Conservation (phyloP, 2,888 invertebrate species). For the Parnassius glacialis region DNA sequence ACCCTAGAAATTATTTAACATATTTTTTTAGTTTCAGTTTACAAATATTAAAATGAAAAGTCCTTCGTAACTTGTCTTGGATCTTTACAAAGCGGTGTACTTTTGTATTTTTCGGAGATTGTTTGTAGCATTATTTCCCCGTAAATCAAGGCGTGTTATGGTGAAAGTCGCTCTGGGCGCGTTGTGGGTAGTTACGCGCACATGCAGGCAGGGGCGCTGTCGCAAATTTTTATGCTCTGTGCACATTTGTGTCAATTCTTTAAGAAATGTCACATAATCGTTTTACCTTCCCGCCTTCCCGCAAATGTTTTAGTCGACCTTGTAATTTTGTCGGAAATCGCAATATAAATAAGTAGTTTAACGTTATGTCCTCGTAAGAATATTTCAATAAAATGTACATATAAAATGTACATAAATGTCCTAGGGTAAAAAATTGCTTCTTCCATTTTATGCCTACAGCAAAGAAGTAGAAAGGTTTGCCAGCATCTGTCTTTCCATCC, state of each 20-base stretch:
- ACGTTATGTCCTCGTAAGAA: too few relatives aligned
- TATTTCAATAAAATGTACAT: too few relatives aligned
- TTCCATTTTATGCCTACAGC: too few relatives aligned
- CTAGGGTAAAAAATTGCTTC: too few relatives aligned
- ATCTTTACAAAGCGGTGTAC: too few relatives aligned
- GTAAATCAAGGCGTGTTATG: neutral
- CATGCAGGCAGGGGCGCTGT: conserved; percentile 12
- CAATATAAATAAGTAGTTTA: neutral
- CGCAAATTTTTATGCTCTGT: conserved; percentile 47
- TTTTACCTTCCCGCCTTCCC: conserved; percentile 29
- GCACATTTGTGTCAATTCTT: conserved; percentile 46
- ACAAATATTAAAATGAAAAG: too few relatives aligned
- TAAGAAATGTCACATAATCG: conserved; percentile 46
- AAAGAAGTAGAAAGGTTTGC: too few relatives aligned
- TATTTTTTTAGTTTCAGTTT: too few relatives aligned
- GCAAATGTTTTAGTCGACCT: conserved; percentile 28
- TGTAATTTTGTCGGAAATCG: conserved; percentile 26
- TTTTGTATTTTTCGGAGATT: neutral
- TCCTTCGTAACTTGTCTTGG: too few relatives aligned
- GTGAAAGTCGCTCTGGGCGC: conserved; percentile 16
- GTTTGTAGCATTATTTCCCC: conserved; percentile 9
- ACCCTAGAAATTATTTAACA: too few relatives aligned
- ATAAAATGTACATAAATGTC: too few relatives aligned
- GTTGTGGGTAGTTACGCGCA: conserved; percentile 22
- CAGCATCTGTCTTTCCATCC: too few relatives aligned